phyloP scores from a whole-genome alignment of 2,888 invertebrate species.

The Dicycla oo region DNA sequence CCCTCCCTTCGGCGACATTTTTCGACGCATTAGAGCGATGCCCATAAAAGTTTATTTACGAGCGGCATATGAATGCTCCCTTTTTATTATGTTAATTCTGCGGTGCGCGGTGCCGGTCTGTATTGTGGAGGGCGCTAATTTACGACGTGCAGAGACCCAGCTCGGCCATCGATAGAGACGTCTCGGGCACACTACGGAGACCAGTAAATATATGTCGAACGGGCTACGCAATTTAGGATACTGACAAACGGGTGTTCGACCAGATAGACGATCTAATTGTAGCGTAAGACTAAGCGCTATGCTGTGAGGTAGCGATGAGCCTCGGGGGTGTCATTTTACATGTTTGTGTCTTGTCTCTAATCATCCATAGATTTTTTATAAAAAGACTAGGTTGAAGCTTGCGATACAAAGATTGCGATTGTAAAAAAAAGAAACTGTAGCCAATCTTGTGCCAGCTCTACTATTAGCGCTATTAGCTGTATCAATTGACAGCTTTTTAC shows the following conservation, averaged over 20 bases:
- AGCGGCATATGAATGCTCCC: slow-evolving; percentile 83
- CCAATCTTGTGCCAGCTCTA: too few relatives aligned
- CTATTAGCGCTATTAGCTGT: too few relatives aligned
- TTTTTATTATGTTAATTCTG: slow-evolving; percentile 89
- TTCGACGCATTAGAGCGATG: slow-evolving; percentile 86
- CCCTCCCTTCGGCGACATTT: slow-evolving; percentile 78
- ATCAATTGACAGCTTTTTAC: too few relatives aligned
- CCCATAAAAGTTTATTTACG: slow-evolving; percentile 88
- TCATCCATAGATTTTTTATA: slow-evolving; percentile 11
- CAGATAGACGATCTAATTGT: slow-evolving; percentile 63
- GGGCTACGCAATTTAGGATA: slow-evolving; percentile 62
- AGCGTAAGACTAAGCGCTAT: slow-evolving; percentile 58
- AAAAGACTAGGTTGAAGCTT: too few relatives aligned
- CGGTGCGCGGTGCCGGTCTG: slow-evolving; percentile 69
- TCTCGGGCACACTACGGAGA: slow-evolving; percentile 54
- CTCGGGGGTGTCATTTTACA: slow-evolving; percentile 51
- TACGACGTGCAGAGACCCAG: slow-evolving; percentile 70
- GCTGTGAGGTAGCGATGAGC: slow-evolving; percentile 23
- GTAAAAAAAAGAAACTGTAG: too few relatives aligned
- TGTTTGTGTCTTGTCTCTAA: slow-evolving; percentile 33
- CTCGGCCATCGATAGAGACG: slow-evolving; percentile 63
- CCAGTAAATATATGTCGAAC: slow-evolving; percentile 62
- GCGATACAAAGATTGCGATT: too few relatives aligned
- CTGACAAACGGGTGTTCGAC: slow-evolving; percentile 60
- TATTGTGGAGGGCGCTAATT: slow-evolving; percentile 80